Evolutionary conservation across 1,140 invertebrate genomes (phyloP).

Genomic region (Nixonia krombeini): DNA sequence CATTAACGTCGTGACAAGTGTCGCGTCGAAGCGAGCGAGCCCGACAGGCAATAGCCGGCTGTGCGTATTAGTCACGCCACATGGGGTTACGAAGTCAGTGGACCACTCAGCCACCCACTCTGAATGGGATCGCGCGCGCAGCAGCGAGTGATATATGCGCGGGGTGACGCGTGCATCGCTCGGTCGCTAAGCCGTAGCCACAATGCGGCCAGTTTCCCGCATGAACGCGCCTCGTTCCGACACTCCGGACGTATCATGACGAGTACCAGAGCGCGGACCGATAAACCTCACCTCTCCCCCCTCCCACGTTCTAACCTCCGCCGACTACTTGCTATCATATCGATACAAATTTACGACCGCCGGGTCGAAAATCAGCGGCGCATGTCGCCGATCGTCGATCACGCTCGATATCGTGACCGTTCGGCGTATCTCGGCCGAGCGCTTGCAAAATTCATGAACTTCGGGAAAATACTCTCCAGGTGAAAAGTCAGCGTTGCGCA

Average conservation of each 20-base stretch:
- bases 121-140: slow-evolving; percentile 8
- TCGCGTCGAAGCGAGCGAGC: background rate
- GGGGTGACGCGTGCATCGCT: slow-evolving; percentile 19
- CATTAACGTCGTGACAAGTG: too few relatives aligned
- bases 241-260: slow-evolving; percentile 8
- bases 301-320: slow-evolving; percentile 9
- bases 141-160: slow-evolving; percentile 28
- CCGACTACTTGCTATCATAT: slow-evolving; percentile 22
- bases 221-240: slow-evolving; percentile 14
- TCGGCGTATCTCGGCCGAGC: too few relatives aligned
- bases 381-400: slow-evolving; percentile 1
- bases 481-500: too few relatives aligned
- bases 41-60: background rate
- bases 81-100: slow-evolving; percentile 58
- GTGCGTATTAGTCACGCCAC: slow-evolving; percentile 33
- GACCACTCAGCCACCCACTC: slow-evolving; percentile 39
- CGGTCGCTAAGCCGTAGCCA: slow-evolving; percentile 8
- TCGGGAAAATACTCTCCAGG: too few relatives aligned
- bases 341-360: slow-evolving; percentile 27
- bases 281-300: too few relatives aligned
- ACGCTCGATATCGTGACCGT: too few relatives aligned
- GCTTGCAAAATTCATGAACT: too few relatives aligned
- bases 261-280: too few relatives aligned
- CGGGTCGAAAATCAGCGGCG: slow-evolving; percentile 14
- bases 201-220: slow-evolving; percentile 23